phyloP scores from a whole-genome alignment of 1,140 invertebrate species.

The Drosophila jambulina region DNA sequence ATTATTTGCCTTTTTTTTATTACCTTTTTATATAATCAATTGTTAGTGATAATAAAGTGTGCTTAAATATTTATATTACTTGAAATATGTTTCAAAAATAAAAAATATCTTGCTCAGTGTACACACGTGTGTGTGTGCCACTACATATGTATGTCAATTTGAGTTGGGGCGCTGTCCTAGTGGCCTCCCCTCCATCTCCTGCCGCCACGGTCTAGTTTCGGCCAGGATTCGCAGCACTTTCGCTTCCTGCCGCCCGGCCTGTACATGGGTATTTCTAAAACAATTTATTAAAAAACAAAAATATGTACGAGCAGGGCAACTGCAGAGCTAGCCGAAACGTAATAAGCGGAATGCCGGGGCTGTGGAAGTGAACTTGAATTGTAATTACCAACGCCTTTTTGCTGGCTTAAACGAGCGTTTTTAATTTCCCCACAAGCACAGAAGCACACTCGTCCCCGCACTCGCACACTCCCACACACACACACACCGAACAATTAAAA shows the following conservation, averaged over 20 bases:
- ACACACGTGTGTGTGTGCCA: slow-evolving; percentile 14
- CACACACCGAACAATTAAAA: slow-evolving; percentile 55
- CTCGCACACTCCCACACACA: background rate
- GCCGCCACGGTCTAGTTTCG: slow-evolving; percentile 58
- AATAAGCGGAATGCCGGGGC: slow-evolving; percentile 45
- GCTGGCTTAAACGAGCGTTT: slow-evolving; percentile 56
- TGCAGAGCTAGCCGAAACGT: slow-evolving; percentile 26
- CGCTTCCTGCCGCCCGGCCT: slow-evolving; percentile 30
- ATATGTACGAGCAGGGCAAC: slow-evolving; percentile 27
- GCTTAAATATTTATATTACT: background rate
- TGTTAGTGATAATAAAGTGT: background rate
- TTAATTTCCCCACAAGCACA: slow-evolving; percentile 59
- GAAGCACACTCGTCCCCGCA: background rate
- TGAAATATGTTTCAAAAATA: background rate
- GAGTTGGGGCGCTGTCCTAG: slow-evolving; percentile 42
- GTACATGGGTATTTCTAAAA: slow-evolving; percentile 51
- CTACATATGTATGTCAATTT: slow-evolving; percentile 67
- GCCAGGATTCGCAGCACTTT: slow-evolving; percentile 31
- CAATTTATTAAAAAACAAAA: slow-evolving; percentile 76
- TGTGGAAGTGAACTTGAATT: slow-evolving; percentile 77
- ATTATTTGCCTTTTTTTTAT: background rate
- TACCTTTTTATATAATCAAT: too few relatives aligned
- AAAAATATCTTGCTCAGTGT: background rate
- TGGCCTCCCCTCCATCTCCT: slow-evolving; percentile 18
- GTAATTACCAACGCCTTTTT: slow-evolving; percentile 73